Conservation (phyloP, 2,888 invertebrate genomes). For the Protonemura montana region DNA sequence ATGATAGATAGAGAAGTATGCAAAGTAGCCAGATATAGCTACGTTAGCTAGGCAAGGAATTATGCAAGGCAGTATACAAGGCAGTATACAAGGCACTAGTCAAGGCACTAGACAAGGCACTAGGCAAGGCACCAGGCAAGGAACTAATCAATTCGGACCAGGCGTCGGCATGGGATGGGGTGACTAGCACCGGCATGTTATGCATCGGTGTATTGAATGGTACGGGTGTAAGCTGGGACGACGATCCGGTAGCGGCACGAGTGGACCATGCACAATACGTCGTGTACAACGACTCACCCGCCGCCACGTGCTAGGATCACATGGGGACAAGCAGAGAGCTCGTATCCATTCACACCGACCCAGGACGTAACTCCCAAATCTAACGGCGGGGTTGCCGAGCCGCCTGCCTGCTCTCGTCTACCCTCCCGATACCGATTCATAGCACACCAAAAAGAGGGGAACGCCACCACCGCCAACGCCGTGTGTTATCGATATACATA, state of each 20-base stretch:
- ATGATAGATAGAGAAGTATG: constrained; percentile 2
- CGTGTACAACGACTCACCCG: too few species aligned
- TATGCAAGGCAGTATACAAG: background rate
- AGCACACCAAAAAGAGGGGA: background rate
- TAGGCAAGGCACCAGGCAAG: too few species aligned
- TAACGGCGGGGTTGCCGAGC: background rate
- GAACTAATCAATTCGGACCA: too few species aligned
- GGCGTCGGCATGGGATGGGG: too few species aligned
- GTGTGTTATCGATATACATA: background rate
- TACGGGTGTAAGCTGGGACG: too few species aligned
- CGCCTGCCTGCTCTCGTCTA: background rate
- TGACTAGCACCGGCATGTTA: too few species aligned
- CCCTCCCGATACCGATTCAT: background rate
- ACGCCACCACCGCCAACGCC: too few species aligned
- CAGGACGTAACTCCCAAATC: background rate
- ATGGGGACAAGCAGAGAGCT: background rate
- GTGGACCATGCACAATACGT: too few species aligned
- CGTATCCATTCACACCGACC: background rate
- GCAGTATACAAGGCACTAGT: too few species aligned
- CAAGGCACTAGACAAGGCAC: background rate
- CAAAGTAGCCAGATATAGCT: background rate
- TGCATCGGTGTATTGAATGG: too few species aligned
- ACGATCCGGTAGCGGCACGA: too few species aligned
- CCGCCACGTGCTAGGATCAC: too few species aligned
- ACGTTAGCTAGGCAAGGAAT: background rate